Conservation (phyloP, 2,888 invertebrate genomes). For the Lobophora halterata region DNA sequence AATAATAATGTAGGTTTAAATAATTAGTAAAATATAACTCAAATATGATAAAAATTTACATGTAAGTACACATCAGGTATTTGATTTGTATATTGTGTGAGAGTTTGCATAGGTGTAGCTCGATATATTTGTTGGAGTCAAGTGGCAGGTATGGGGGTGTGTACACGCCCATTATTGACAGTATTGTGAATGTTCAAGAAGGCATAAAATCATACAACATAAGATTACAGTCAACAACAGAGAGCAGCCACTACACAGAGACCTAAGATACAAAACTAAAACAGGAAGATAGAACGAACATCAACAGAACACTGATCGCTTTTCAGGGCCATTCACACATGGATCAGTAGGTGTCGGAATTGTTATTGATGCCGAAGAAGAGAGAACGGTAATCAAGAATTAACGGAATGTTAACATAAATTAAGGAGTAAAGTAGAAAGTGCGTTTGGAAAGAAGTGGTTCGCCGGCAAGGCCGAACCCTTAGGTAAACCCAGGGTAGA, state of each 20-base stretch:
- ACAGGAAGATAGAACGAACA: conserved; percentile 65
- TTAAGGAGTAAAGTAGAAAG: conserved; percentile 55
- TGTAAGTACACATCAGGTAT: conserved; percentile 38
- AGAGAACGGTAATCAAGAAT: conserved; percentile 48
- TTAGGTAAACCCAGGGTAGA: conserved; percentile 52
- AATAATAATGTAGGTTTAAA: conserved; percentile 6
- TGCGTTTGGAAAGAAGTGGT: conserved; percentile 61
- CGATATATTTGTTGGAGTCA: conserved; percentile 76
- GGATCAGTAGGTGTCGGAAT: conserved; percentile 52
- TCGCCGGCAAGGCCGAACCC: conserved; percentile 50
- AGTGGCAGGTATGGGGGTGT: conserved; percentile 75
- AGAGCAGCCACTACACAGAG: conserved; percentile 81
- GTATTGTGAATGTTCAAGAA: conserved; percentile 80
- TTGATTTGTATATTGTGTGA: conserved; percentile 73
- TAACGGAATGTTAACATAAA: conserved; percentile 49
- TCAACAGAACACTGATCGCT: conserved; percentile 59
- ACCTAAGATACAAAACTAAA: conserved; percentile 75
- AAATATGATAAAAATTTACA: conserved; percentile 33
- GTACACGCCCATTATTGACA: conserved; percentile 72
- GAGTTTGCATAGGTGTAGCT: conserved; percentile 76
- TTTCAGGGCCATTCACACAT: conserved; percentile 37
- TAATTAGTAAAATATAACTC: conserved; percentile 15
- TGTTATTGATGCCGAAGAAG: conserved; percentile 44
- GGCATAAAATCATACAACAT: conserved; percentile 80
- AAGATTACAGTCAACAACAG: conserved; percentile 80